Base-by-base conservation (phyloP, 2,888 invertebrate genomes). In the Lasioglossum oenotherae region DNA sequence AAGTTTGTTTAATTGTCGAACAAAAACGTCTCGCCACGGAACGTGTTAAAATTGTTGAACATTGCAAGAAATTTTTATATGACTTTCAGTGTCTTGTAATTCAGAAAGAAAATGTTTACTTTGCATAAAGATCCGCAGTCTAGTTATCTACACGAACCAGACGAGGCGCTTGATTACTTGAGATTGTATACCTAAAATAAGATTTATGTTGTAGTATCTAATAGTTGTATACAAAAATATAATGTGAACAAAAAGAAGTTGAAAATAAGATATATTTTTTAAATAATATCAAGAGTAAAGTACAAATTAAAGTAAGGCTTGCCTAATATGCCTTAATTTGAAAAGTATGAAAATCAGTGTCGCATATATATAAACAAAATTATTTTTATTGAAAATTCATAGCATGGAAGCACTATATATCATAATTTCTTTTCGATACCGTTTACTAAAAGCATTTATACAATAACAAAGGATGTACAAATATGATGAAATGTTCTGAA, bases 291-390 rank as follows among this genome's bases (percentile, higher is more conserved):
- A 12, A 46, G 23, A 8, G 3, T 73, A 44, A 79, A 75, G 64
- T 75, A 35, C 12, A 44, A 60, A 14, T 14, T 67, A 38, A 69
- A 69, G 16, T 44, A 44, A 67, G 19, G n/a, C 23, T 35, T 44
- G 69, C 49, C 16, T 46, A 27, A 35, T 27, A 23, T 35, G 14
- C 77, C 73, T 80, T 57, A 38, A 46, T 19, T 69, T 44, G 5
- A 41, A 14, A 44, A 14, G 4, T 80, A 67, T 41, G 8, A 74
- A 76, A 77, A 35, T 74, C 57, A 35, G 57, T 31, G 23, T 49
- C 44, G 19, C 84, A 38, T 78, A 71, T 74, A 74, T 77, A 85
- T 78, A 81, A 86, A 86, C 69, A 85, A 81, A 81, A 67, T 81
- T 14, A 78, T 35, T 69, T 81, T 86, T 85, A 85, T 85, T 86